These are phyloP conservation scores for Tetanocera ferruginea DNA, from an alignment of 2,888 invertebrate genomes.

Conservation along the genomic window DNA sequence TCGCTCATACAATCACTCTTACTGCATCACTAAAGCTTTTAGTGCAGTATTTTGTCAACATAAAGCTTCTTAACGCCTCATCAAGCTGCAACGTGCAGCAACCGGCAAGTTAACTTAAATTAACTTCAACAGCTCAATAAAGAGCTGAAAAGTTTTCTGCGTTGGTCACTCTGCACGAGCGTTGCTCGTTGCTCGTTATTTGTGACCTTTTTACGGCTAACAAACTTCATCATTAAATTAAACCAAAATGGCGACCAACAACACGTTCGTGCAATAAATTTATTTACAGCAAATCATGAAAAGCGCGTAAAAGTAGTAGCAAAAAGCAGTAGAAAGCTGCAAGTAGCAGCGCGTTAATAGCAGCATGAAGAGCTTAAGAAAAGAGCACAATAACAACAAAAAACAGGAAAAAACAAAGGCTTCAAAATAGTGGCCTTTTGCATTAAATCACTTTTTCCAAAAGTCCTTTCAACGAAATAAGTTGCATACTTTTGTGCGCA, in stretches of 20 bases:
- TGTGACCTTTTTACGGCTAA: neutral
- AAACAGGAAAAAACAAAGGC: neutral
- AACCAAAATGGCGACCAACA: neutral
- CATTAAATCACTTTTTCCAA: neutral
- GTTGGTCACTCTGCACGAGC: neutral
- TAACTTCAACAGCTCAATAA: neutral
- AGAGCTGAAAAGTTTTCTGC: neutral
- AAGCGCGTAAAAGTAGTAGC: neutral
- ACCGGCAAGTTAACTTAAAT: neutral
- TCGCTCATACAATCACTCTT: no score
- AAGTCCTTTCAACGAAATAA: slow-evolving; percentile 13
- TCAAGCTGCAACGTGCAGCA: slow-evolving; percentile 19
- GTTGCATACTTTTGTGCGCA: slow-evolving; percentile 29
- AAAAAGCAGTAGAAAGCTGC: neutral
- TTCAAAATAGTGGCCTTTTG: neutral
- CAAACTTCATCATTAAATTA: slow-evolving; percentile 9
- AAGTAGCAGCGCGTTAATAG: neutral
- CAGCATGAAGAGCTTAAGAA: neutral
- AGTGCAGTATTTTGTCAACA: slow-evolving; percentile 14
- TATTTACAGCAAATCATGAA: slow-evolving; percentile 11
- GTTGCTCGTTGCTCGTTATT: neutral
- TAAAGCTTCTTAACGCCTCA: slow-evolving; percentile 21
- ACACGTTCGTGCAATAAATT: slow-evolving; percentile 25
- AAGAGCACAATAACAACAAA: neutral
- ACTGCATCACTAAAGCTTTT: slow-evolving; percentile 1